Evolutionary conservation across 2,888 invertebrate species (phyloP).

Genomic region (Rhogogaster chlorosoma): DNA sequence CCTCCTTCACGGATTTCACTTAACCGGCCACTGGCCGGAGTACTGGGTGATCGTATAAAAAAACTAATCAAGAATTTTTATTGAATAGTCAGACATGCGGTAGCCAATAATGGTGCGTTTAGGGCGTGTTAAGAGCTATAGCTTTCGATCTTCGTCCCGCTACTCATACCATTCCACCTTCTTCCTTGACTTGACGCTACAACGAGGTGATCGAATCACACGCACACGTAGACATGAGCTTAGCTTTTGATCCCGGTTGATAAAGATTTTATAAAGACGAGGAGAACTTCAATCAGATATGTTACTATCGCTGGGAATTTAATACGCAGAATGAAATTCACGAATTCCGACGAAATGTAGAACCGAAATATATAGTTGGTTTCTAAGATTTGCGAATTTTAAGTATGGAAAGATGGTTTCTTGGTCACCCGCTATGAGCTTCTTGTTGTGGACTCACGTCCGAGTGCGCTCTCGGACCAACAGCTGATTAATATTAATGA

Average conservation of each 20-base stretch:
- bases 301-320: neutral
- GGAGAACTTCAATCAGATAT: constrained; percentile 12
- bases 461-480: constrained; percentile 48
- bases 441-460: constrained; percentile 31
- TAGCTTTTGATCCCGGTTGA: neutral
- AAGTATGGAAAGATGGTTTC: neutral
- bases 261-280: neutral
- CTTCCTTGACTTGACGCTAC: neutral
- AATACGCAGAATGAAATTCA: neutral
- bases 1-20: constrained; percentile 49
- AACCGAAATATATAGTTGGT: neutral
- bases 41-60: constrained; percentile 34
- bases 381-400: neutral
- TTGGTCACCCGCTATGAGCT: constrained; percentile 9
- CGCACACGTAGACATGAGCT: neutral
- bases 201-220: constrained; percentile 9
- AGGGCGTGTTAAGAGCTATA: constrained; percentile 17
- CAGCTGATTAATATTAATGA: constrained; percentile 55
- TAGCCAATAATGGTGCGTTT: constrained; percentile 41
- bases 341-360: neutral
- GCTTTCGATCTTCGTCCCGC: neutral
- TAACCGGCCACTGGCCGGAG: constrained; percentile 42
- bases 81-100: constrained; percentile 45
- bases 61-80: constrained; percentile 47
- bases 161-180: neutral